Evolutionary conservation across 2,113 vertebrate species (phyloP).

Genomic region (Eupsittula cactorum): DNA sequence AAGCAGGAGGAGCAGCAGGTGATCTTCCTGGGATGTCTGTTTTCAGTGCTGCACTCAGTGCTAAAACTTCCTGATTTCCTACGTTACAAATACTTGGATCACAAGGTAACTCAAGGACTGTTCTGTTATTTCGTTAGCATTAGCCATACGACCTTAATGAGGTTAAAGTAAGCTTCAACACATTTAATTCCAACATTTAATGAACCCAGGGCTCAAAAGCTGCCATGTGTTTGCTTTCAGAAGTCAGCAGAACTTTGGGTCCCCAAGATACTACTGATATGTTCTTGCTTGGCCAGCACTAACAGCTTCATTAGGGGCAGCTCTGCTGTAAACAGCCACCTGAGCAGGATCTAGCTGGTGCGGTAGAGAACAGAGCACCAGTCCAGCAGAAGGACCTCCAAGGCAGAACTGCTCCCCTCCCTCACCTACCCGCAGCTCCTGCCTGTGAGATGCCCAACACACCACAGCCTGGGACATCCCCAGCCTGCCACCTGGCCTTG

Average conservation of each 20-base stretch:
- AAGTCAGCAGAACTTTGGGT: too few species aligned
- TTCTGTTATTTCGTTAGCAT: background rate
- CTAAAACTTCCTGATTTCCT: accelerated
- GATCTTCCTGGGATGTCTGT: background rate
- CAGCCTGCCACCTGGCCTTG: background rate
- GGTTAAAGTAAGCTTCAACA: background rate
- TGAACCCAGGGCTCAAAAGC: background rate
- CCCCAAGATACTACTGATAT: too few species aligned
- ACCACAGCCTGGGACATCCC: background rate
- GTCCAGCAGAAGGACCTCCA: background rate
- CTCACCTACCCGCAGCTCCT: background rate
- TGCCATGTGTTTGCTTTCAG: background rate
- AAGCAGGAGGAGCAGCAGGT: background rate
- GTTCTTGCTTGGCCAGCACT: background rate
- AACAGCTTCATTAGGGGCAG: background rate
- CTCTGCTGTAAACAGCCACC: too few species aligned
- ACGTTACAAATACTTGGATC: background rate
- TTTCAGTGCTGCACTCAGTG: accelerated
- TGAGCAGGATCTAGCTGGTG: background rate
- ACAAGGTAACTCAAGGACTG: background rate
- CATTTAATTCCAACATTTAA: background rate
- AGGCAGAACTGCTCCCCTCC: background rate
- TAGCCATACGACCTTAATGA: background rate
- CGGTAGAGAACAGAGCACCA: background rate
- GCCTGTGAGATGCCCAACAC: background rate